Conservation (phyloP, 2,113 vertebrate species). For the Pantherophis guttatus region DNA sequence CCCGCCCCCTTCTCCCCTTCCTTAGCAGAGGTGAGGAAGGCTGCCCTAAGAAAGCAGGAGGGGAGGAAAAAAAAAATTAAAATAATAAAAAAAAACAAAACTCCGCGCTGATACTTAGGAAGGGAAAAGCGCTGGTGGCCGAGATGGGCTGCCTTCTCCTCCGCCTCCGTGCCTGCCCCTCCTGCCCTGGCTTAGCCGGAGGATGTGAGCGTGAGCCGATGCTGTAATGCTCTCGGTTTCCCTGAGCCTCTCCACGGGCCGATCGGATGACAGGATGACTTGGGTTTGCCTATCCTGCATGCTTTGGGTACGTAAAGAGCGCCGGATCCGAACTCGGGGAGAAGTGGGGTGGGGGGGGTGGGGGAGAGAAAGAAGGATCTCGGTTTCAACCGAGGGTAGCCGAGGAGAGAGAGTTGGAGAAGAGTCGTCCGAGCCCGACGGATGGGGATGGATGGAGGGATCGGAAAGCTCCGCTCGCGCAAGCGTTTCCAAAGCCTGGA, state of each 20-base stretch:
- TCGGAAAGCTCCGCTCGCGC: not conserved
- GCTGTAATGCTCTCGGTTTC: not conserved
- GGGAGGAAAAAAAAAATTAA: not conserved
- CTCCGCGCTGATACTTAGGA: conserved; percentile 33
- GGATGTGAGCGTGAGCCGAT: not conserved
- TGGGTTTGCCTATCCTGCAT: conserved; percentile 93
- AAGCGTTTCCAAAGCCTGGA: not conserved
- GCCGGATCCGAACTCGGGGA: not conserved
- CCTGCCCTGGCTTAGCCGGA: not conserved
- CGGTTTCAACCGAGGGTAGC: not conserved
- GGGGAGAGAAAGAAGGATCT: not conserved
- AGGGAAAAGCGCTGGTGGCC: conserved; percentile 20
- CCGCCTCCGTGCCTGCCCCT: not conserved
- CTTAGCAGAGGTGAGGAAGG: conserved; percentile 70
- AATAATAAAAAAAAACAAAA: no score
- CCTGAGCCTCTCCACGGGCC: conserved; percentile 55
- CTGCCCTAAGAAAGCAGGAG: conserved; percentile 55
- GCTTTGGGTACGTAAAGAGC: conserved; percentile 82
- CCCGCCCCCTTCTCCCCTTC: conserved; percentile 69
- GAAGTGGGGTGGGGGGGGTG: no score
- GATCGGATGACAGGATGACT: conserved; percentile 76
- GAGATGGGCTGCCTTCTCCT: not conserved
- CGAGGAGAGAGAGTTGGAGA: not conserved
- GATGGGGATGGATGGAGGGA: not conserved
- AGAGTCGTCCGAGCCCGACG: no score